Evolutionary conservation across 1,140 invertebrate genomes (phyloP).

Genomic region (Rhagoletis zephyria): DNA sequence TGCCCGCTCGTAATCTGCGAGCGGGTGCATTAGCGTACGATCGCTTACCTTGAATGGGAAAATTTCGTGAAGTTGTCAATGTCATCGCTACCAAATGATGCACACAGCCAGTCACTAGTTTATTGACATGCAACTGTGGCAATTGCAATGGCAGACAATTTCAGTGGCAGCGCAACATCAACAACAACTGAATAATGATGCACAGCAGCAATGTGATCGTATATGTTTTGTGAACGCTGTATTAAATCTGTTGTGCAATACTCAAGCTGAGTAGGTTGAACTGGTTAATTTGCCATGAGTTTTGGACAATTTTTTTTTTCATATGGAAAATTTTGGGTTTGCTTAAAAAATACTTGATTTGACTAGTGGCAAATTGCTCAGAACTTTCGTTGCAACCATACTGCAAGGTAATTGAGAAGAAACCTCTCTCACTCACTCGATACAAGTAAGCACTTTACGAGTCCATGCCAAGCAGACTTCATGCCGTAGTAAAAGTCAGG

Average conservation of each 20-base stretch:
- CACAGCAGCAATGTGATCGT: background rate
- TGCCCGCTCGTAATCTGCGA: background rate
- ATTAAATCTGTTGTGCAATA: background rate
- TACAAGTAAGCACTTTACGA: no score
- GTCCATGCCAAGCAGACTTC: no score
- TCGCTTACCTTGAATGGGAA: background rate
- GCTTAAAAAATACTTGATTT: no score
- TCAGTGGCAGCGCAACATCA: background rate
- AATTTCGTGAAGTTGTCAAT: conserved; percentile 29
- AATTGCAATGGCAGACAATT: background rate
- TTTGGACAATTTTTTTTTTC: background rate
- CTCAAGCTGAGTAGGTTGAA: background rate
- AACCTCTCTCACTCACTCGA: no score
- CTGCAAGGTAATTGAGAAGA: no score
- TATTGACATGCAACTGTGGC: conserved; percentile 21
- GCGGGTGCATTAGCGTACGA: background rate
- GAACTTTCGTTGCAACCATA: no score
- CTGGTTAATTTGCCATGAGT: background rate
- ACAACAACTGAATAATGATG: background rate
- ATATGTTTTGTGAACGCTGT: background rate
- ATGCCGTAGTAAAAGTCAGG: no score
- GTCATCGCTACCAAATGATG: conserved; percentile 4
- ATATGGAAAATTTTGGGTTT: background rate
- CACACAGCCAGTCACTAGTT: background rate
- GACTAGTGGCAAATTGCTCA: no score